Evolutionary conservation across 1,140 invertebrate species (phyloP).

Genomic region (Nymphalis io): DNA sequence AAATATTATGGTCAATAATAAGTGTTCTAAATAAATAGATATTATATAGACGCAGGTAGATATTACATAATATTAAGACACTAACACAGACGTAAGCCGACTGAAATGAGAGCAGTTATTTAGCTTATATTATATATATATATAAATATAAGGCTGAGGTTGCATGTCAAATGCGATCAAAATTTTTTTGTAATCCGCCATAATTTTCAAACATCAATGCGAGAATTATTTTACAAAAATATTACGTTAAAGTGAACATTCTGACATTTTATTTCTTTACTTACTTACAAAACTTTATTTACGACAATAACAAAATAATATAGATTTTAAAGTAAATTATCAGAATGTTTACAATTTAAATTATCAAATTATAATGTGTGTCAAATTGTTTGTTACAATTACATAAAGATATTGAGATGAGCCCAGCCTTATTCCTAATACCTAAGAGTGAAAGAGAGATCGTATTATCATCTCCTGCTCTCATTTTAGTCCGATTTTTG

Average conservation of each 20-base stretch:
- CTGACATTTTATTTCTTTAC: constrained; percentile 18
- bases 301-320: constrained; percentile 26
- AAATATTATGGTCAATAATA: not conserved
- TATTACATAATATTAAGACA: constrained; percentile 51
- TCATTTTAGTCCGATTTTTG: constrained; percentile 59
- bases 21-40: constrained; percentile 5
- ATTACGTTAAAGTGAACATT: constrained; percentile 12
- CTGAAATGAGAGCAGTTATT: constrained; percentile 52
- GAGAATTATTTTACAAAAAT: constrained; percentile 9
- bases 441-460: constrained; percentile 46
- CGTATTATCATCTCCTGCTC: constrained; percentile 48
- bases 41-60: constrained; percentile 53
- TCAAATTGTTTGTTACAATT: not conserved
- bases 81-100: constrained; percentile 58
- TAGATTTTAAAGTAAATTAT: constrained; percentile 17
- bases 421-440: constrained; percentile 39
- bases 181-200: not conserved
- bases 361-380: not conserved
- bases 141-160: constrained; percentile 38
- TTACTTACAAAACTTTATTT: constrained; percentile 15
- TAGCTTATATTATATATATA: constrained; percentile 40
- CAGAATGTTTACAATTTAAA: constrained; percentile 23
- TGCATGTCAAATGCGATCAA: constrained; percentile 16
- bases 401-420: constrained; percentile 23
- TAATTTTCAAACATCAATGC: constrained; percentile 16